phyloP scores from a whole-genome alignment of 2,797 vertebrate genomes.

The Gymnopithys bicolor region DNA sequence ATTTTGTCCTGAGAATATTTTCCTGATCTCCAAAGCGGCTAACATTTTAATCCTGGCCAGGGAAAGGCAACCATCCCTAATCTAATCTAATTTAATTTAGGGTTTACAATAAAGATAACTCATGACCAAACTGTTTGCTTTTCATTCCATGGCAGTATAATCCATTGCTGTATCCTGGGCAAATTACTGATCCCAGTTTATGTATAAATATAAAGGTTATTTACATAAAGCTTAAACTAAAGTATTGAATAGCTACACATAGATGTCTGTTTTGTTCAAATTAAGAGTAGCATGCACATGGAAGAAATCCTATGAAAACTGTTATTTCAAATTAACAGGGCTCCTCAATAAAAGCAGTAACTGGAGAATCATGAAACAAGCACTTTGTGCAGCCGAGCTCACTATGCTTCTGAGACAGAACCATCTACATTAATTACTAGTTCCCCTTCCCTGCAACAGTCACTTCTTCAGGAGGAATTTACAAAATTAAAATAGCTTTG shows the following conservation, averaged over 20 bases:
- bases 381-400: not conserved
- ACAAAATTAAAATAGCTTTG: not conserved
- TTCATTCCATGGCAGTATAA: not conserved
- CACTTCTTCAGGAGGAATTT: not conserved
- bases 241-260: not conserved
- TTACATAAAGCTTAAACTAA: not conserved
- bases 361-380: not conserved
- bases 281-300: not conserved
- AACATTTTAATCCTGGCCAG: constrained; percentile 18
- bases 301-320: not conserved
- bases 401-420: not conserved
- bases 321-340: not conserved
- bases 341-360: not conserved
- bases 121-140: not conserved
- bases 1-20: constrained; percentile 23
- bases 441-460: not conserved
- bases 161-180: not conserved
- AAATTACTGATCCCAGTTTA: not conserved
- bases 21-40: not conserved
- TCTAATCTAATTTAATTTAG: not conserved
- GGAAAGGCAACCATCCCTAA: not conserved
- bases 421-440: not conserved
- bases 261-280: not conserved
- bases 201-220: not conserved
- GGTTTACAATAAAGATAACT: not conserved